phyloP scores from a whole-genome alignment of 2,113 vertebrate species.

The Mormoops blainvillei region DNA sequence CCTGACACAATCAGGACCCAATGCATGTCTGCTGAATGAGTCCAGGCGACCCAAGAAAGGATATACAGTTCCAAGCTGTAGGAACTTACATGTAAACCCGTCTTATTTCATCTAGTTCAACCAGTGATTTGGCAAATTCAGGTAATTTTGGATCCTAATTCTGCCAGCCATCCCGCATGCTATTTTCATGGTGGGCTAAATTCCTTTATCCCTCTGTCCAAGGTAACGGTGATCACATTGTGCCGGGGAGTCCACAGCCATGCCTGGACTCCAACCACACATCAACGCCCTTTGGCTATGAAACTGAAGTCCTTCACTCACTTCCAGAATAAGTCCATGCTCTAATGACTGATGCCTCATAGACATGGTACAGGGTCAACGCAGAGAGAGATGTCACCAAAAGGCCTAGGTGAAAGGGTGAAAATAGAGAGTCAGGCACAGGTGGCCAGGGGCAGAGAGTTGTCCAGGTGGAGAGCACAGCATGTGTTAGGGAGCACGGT shows the following conservation, averaged over 20 bases:
- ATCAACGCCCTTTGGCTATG: neutral
- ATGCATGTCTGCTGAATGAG: neutral
- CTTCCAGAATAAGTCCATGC: neutral
- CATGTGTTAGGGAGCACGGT: neutral
- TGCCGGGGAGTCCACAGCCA: neutral
- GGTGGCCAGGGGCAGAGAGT: rapidly evolving
- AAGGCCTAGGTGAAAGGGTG: neutral
- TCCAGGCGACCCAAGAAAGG: neutral
- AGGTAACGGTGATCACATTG: neutral
- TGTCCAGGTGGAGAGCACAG: neutral
- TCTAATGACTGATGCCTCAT: neutral
- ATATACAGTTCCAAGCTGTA: neutral
- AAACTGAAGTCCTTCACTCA: neutral
- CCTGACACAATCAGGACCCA: neutral
- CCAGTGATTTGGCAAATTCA: neutral
- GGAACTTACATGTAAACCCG: neutral
- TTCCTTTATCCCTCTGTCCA: neutral
- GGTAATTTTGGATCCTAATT: neutral
- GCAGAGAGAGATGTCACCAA: neutral
- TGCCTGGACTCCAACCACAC: neutral
- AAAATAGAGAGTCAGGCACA: neutral
- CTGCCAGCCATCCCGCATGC: neutral
- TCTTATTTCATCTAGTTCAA: neutral
- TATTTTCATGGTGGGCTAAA: neutral
- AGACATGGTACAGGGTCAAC: neutral